Conservation (phyloP, 2,888 invertebrate species). For the Mythimna lalbum region DNA sequence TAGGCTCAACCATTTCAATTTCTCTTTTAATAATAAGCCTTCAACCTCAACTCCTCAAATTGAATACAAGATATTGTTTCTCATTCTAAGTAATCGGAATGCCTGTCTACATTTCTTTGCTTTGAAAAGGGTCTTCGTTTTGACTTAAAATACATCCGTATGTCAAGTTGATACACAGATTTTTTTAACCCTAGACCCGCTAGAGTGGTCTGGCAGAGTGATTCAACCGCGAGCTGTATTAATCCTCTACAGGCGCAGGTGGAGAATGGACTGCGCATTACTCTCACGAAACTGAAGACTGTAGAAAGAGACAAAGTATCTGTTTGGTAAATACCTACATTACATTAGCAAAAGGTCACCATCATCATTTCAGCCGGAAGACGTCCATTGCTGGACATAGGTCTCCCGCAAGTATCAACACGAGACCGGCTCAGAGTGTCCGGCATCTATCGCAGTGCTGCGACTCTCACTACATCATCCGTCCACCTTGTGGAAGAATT, state of each 20-base stretch:
- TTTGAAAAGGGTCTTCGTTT: slow-evolving; percentile 12
- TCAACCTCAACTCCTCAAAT: background rate
- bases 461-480: too few relatives aligned
- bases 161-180: slow-evolving; percentile 20
- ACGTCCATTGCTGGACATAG: too few relatives aligned
- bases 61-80: background rate
- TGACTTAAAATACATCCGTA: slow-evolving; percentile 1
- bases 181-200: slow-evolving; percentile 19
- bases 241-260: background rate
- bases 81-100: background rate
- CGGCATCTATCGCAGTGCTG: too few relatives aligned
- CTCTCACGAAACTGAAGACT: background rate
- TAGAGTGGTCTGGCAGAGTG: background rate
- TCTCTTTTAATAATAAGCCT: background rate
- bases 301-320: background rate
- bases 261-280: background rate
- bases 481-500: too few relatives aligned
- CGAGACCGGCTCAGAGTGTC: too few relatives aligned
- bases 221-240: background rate
- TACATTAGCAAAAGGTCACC: too few relatives aligned
- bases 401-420: too few relatives aligned
- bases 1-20: background rate
- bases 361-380: too few relatives aligned
- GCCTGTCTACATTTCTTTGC: background rate
- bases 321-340: too few relatives aligned